Conservation (phyloP, 2,797 vertebrate species). For the Ptychadena robeensis region DNA sequence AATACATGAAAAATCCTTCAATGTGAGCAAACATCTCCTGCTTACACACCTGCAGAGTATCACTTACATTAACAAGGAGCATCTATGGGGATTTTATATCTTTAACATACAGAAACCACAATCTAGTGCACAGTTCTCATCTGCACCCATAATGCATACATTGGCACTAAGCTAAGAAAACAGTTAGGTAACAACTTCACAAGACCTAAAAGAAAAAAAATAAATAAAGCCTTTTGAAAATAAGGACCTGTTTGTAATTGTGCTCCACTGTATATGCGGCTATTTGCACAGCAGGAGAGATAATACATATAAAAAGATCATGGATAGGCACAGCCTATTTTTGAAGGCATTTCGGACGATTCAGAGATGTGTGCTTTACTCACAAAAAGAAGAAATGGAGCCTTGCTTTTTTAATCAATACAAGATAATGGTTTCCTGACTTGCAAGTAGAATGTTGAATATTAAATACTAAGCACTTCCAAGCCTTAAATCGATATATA, state of each 20-base stretch:
- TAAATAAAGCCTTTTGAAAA: neutral
- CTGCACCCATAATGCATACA: neutral
- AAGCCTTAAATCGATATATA: constrained; percentile 57
- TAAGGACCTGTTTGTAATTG: neutral
- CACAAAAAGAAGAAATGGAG: constrained; percentile 38
- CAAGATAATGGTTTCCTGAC: constrained; percentile 62
- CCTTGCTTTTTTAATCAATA: constrained; percentile 53
- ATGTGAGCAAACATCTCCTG: neutral
- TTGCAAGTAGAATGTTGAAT: constrained; percentile 62
- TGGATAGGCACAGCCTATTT: neutral
- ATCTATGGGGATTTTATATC: neutral
- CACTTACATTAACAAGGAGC: neutral
- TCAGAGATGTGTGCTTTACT: constrained; percentile 25
- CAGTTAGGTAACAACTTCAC: neutral
- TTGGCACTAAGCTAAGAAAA: neutral
- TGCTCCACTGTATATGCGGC: neutral
- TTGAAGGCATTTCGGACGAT: constrained; percentile 9
- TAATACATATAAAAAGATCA: neutral
- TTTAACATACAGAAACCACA: neutral
- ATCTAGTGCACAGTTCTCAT: neutral
- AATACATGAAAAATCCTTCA: constrained; percentile 27
- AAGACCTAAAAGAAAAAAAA: neutral
- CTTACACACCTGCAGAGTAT: neutral
- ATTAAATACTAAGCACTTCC: constrained; percentile 63
- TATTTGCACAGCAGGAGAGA: neutral